Percentiles rank a stretch among this genome's conserved stretches.
These are phyloP conservation scores for Phoenicopterus ruber DNA, from an alignment of 2,113 vertebrate genomes.

Conservation along the genomic window DNA sequence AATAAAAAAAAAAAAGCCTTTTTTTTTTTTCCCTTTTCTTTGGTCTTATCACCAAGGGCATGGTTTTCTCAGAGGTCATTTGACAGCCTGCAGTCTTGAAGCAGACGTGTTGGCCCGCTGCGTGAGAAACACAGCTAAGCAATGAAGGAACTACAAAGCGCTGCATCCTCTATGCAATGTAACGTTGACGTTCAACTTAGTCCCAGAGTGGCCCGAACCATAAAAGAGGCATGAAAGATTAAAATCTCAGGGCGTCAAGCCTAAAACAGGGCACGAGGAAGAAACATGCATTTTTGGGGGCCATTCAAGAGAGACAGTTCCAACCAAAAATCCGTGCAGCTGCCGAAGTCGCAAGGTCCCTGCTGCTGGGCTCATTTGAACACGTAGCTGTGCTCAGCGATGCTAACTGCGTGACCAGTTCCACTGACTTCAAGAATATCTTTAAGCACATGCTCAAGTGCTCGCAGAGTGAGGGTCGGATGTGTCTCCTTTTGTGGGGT, in stretches of 20 bases:
- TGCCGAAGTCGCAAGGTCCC: background rate
- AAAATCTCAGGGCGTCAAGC: background rate
- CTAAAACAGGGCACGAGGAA: background rate
- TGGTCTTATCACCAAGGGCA: constrained; percentile 20
- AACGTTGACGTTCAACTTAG: background rate
- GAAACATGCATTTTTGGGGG: background rate
- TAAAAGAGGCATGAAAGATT: background rate
- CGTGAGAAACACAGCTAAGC: background rate
- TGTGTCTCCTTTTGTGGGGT: background rate
- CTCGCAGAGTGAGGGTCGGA: background rate
- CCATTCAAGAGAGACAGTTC: background rate
- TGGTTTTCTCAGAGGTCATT: constrained; percentile 2
- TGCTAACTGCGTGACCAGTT: background rate
- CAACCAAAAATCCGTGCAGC: background rate
- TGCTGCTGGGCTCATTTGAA: background rate
- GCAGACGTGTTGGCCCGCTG: accelerated
- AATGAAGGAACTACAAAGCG: background rate
- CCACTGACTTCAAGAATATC: background rate
- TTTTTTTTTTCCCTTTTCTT: background rate
- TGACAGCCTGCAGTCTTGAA: background rate
- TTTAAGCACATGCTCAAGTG: background rate
- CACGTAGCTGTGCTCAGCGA: background rate
- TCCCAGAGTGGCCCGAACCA: background rate
- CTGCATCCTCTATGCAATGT: background rate
- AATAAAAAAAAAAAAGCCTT: background rate